These are phyloP conservation scores for Macropis europaea DNA, from an alignment of 2,888 invertebrate species.

Conservation along the genomic window DNA sequence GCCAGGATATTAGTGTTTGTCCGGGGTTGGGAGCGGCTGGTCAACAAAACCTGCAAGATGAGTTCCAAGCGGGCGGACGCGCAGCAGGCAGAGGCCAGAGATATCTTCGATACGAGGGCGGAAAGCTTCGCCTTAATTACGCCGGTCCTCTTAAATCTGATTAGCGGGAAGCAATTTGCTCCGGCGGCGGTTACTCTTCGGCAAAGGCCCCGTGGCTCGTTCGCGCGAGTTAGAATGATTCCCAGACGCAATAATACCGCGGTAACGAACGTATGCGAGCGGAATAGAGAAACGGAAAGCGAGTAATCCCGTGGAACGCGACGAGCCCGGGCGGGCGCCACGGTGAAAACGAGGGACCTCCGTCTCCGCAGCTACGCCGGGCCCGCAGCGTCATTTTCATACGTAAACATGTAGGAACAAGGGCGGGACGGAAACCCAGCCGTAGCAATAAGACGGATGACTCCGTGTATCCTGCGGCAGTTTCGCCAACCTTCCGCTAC, in stretches of 20 bases:
- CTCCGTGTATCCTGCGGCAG: slow-evolving; percentile 17
- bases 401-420: slow-evolving; percentile 63
- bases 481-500: slow-evolving; percentile 21
- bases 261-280: slow-evolving; percentile 48
- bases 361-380: slow-evolving; percentile 9
- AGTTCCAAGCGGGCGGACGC: neutral
- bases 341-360: neutral
- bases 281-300: slow-evolving; percentile 29
- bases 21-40: neutral
- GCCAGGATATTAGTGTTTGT: slow-evolving; percentile 4
- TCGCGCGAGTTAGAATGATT: slow-evolving; percentile 35
- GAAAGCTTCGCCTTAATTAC: slow-evolving; percentile 29
- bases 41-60: slow-evolving; percentile 13
- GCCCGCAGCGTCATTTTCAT: slow-evolving; percentile 69
- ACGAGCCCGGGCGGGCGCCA: neutral
- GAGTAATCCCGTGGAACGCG: slow-evolving; percentile 15
- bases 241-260: slow-evolving; percentile 39
- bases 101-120: neutral
- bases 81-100: neutral
- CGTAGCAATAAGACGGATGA: slow-evolving; percentile 62
- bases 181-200: slow-evolving; percentile 13
- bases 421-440: neutral
- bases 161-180: slow-evolving; percentile 47
- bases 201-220: slow-evolving; percentile 1
- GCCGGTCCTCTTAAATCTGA: slow-evolving; percentile 37